phyloP scores from a whole-genome alignment of 2,113 vertebrate species.

The Harpagus bidentatus region DNA sequence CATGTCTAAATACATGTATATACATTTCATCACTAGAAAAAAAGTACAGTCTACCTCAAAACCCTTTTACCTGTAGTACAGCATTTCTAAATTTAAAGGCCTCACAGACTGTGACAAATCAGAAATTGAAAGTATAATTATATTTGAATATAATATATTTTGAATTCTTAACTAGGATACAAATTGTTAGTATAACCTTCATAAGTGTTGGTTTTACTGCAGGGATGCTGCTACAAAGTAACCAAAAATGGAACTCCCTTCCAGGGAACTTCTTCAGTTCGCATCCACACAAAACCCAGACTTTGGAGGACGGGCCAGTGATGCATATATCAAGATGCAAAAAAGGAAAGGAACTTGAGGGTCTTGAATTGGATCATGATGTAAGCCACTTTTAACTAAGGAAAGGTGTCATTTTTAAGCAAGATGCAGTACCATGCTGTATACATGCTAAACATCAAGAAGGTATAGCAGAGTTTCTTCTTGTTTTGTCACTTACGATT shows the following conservation, averaged over 20 bases:
- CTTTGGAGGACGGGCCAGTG: not conserved
- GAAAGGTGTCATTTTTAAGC: not conserved
- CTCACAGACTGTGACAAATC: not conserved
- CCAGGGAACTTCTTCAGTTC: not conserved
- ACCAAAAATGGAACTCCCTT: not conserved
- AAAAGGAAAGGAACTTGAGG: not conserved
- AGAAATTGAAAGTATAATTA: not conserved
- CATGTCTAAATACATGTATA: not conserved
- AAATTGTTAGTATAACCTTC: not conserved
- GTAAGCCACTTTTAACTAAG: not conserved
- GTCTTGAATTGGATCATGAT: not conserved
- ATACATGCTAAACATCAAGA: not conserved
- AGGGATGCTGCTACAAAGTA: not conserved
- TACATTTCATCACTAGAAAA: not conserved
- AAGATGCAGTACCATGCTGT: not conserved
- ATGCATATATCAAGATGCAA: not conserved
- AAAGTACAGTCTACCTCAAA: not conserved
- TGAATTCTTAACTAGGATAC: not conserved
- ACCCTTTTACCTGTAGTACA: not conserved
- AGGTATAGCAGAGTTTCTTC: not conserved
- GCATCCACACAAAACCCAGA: not conserved
- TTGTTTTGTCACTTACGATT: not conserved
- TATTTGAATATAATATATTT: not conserved
- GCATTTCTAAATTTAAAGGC: not conserved
- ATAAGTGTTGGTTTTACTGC: not conserved